phyloP scores from a whole-genome alignment of 2,888 invertebrate genomes.

The Nowickia ferox region DNA sequence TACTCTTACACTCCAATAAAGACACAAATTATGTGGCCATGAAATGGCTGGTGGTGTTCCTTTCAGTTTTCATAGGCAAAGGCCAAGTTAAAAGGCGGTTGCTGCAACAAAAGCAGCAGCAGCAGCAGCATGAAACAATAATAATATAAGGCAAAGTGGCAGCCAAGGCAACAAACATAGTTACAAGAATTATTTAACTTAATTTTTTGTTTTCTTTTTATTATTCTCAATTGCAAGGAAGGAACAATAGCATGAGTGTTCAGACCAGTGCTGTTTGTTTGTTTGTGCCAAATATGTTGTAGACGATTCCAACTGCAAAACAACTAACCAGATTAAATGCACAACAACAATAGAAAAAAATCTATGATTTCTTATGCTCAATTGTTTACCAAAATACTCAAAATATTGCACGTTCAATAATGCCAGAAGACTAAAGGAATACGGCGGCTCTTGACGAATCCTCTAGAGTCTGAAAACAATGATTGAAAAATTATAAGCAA shows the following conservation, averaged over 20 bases:
- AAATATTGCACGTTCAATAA: conserved; percentile 23
- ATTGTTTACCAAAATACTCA: conserved; percentile 54
- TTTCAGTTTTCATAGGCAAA: conserved; percentile 33
- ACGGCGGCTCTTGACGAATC: conserved; percentile 21
- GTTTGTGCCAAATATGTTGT: background rate
- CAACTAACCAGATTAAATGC: conserved; percentile 27
- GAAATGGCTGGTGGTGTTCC: conserved; percentile 28
- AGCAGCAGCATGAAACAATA: conserved; percentile 24
- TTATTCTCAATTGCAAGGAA: conserved; percentile 24
- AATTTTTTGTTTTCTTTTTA: background rate
- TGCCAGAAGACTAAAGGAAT: conserved; percentile 5
- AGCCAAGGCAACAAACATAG: conserved; percentile 9
- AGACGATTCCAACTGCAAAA: conserved; percentile 13
- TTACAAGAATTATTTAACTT: conserved; percentile 11
- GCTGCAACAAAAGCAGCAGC: background rate
- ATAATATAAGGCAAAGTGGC: conserved; percentile 42
- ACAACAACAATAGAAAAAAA: conserved; percentile 29
- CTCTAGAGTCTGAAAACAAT: conserved; percentile 53
- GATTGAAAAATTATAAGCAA: conserved; percentile 15
- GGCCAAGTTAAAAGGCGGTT: conserved; percentile 43
- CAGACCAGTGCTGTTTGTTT: conserved; percentile 23
- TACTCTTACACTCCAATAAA: background rate
- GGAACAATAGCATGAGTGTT: conserved; percentile 52
- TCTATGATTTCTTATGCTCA: conserved; percentile 59
- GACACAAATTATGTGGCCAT: conserved; percentile 61